A percentile compares a stretch with the other conserved stretches of the same genome.
Evolutionary conservation across 2,113 vertebrate genomes (phyloP).

Genomic region (Astur gentilis): DNA sequence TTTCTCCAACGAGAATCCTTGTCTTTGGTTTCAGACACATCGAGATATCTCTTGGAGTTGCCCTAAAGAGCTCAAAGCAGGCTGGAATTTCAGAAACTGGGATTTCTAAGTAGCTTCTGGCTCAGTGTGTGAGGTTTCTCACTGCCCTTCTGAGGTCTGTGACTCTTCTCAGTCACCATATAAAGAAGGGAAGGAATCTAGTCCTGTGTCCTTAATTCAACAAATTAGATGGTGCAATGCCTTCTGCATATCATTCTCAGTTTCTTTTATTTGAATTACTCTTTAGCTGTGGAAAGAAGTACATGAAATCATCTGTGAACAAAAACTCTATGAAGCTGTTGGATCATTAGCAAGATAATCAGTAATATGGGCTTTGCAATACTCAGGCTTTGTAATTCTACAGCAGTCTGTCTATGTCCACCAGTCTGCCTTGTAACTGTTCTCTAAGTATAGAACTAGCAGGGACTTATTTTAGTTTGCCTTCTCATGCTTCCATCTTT

Average conservation of each 20-base stretch:
- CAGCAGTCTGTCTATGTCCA: not conserved
- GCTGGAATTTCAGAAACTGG: not conserved
- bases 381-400: not conserved
- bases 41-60: not conserved
- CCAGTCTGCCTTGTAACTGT: not conserved
- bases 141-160: not conserved
- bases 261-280: not conserved
- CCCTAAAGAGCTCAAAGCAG: not conserved
- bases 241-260: not conserved
- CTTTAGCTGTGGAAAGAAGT: not conserved
- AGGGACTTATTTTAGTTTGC: not conserved
- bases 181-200: not conserved
- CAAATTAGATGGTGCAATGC: not conserved
- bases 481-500: not conserved
- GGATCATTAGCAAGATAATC: not conserved
- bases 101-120: not conserved
- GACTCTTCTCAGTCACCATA: not conserved
- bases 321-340: not conserved
- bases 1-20: not conserved
- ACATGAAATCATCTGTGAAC: not conserved
- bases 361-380: not conserved
- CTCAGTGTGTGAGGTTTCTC: not conserved
- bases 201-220: not conserved
- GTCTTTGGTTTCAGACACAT: not conserved
- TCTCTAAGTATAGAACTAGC: not conserved